phyloP scores from a whole-genome alignment of 35 echinoderm and acorn worm species.

The Anneissia japonica region DNA sequence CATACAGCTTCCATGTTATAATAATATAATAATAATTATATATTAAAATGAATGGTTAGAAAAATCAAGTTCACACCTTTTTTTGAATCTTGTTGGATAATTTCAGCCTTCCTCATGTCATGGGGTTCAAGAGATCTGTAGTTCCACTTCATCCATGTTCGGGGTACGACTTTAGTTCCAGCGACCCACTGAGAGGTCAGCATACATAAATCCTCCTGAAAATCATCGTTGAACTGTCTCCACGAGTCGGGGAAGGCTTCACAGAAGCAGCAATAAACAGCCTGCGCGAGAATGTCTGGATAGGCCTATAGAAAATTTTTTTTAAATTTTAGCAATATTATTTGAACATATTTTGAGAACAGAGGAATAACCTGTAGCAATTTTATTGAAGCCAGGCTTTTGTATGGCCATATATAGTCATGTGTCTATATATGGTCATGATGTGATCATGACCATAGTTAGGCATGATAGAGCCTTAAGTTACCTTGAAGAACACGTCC shows the following conservation, averaged over 20 bases:
- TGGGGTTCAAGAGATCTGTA: slow-evolving; percentile 59
- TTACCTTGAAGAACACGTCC: slow-evolving; percentile 96
- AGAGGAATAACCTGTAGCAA: too few species aligned
- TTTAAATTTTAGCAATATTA: background rate
- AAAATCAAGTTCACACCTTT: slow-evolving; percentile 93
- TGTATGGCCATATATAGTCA: too few species aligned
- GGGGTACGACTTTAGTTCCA: slow-evolving; percentile 77
- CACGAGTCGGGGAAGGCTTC: slow-evolving; percentile 95
- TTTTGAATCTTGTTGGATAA: slow-evolving; percentile 68
- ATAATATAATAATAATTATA: too few species aligned
- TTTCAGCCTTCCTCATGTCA: slow-evolving; percentile 75
- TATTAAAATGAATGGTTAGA: too few species aligned
- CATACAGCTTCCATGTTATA: too few species aligned
- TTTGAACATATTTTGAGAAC: too few species aligned
- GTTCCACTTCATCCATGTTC: slow-evolving; percentile 68
- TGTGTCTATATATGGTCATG: too few species aligned
- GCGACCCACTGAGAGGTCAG: slow-evolving; percentile 78
- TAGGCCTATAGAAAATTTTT: slow-evolving; percentile 44
- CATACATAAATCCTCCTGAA: slow-evolving; percentile 68
- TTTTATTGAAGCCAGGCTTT: too few species aligned
- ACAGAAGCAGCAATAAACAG: slow-evolving; percentile 79
- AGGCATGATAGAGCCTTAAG: background rate
- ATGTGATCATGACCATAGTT: too few species aligned
- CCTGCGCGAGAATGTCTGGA: slow-evolving; percentile 69
- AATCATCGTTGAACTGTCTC: slow-evolving; percentile 90